Base-by-base conservation (phyloP, 1,140 invertebrate species). In the Lepeophtheirus salmonis region DNA sequence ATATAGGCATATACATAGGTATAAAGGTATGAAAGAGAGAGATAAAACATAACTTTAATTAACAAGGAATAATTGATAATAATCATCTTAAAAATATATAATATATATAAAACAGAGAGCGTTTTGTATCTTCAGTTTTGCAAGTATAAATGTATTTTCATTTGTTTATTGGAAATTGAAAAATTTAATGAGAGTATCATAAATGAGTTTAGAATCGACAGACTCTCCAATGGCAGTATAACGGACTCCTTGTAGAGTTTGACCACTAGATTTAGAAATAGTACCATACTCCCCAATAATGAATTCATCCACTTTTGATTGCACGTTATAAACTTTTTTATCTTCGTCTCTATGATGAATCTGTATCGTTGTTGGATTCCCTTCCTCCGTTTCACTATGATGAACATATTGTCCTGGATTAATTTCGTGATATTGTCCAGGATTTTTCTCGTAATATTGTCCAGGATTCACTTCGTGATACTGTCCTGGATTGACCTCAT, bases 401-500 rank as follows among this genome's bases (percentile, higher is more conserved):
- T 50, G 21, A 50, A 24, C 18, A 24, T 60, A 60, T 26, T 60
- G 57, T 20, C 57, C 57, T 2, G 57, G 57, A 16, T 60, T 50
- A 21, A 53, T 41, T 23, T 60, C 57, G 17, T 60, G 13, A 16
- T 60, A 60, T 21, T 60, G 57, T 12, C 57, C 57, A 2, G 57
- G 57, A 3, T 50, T 60, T 3, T 30, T 30, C 23, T 60, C 57
- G 13, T 51, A 13, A 21, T 60, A 60, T 24, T 60, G 57, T n/a
- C 57, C 57, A 6, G 57, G 57, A 24, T 60, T 16, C 13, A 60
- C 41, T 30, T 60, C 57, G 16, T 50, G 30, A 30, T 60, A 60
- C 41, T 60, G 57, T 3, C 57, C 57, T 10, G 57, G 57, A 50
- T 60, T 60, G 18, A 60, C 22, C 49, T 60, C 57, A 22, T 60